Evolutionary conservation across 2,888 invertebrate genomes (phyloP).

Genomic region (Fissipunctia ypsillon): DNA sequence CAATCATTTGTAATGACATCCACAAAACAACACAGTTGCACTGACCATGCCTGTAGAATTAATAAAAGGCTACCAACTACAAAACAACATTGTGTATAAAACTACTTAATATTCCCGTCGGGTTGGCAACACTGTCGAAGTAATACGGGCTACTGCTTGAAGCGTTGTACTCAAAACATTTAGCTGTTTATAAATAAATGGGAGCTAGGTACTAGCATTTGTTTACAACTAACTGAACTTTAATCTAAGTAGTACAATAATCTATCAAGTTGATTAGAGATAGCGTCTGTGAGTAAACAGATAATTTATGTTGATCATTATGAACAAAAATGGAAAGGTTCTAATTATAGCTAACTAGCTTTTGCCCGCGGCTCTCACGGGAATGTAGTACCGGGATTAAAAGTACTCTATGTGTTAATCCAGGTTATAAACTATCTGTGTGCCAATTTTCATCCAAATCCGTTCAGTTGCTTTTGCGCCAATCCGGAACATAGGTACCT

Average conservation of each 20-base stretch:
- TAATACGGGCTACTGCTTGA: slow-evolving; percentile 53
- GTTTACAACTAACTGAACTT: slow-evolving; percentile 37
- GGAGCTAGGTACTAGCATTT: slow-evolving; percentile 13
- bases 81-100: slow-evolving; percentile 24
- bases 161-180: slow-evolving; percentile 40
- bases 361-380: too few species aligned
- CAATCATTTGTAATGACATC: slow-evolving; percentile 21
- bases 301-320: background rate
- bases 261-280: slow-evolving; percentile 23
- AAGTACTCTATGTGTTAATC: too few species aligned
- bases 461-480: background rate
- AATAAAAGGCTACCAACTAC: slow-evolving; percentile 40
- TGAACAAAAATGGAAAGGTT: background rate
- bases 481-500: background rate
- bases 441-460: background rate
- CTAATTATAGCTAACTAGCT: background rate
- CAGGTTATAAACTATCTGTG: too few species aligned
- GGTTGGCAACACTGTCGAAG: slow-evolving; percentile 40
- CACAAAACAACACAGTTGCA: slow-evolving; percentile 32
- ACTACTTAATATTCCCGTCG: slow-evolving; percentile 49
- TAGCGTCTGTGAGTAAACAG: background rate
- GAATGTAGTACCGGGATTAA: too few species aligned
- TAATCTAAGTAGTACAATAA: slow-evolving; percentile 37
- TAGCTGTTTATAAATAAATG: slow-evolving; percentile 55
- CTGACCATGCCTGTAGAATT: slow-evolving; percentile 32